Percentiles rank a stretch among this genome's conserved stretches.
phyloP scores from a whole-genome alignment of 2,797 vertebrate species.

The Anabas testudineus region DNA sequence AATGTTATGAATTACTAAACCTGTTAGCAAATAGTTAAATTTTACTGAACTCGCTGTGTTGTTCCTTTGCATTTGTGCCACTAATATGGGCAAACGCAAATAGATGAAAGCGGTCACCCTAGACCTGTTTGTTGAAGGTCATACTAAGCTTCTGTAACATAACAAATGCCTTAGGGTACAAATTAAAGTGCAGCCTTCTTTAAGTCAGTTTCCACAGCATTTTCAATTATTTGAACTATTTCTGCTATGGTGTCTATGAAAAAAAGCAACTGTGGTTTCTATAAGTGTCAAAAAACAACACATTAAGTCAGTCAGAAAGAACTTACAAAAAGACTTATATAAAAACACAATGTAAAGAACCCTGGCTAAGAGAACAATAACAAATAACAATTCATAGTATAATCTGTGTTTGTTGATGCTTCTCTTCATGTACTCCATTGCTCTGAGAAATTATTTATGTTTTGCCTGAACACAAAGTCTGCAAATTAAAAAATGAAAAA shows the following conservation, averaged over 20 bases:
- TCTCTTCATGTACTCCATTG: neutral
- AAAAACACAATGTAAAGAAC: conserved; percentile 13
- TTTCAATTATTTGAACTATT: neutral
- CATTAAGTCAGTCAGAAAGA: neutral
- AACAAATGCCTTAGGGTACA: neutral
- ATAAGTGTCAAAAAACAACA: conserved; percentile 24
- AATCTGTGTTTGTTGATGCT: neutral
- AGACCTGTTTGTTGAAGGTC: neutral
- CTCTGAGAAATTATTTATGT: neutral
- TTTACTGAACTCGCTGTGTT: neutral
- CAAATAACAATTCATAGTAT: neutral
- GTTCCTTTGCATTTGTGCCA: neutral
- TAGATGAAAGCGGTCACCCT: neutral
- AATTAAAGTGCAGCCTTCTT: neutral
- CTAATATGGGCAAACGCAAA: neutral
- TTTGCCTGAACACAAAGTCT: neutral
- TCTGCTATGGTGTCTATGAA: neutral
- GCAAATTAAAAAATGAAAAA: neutral
- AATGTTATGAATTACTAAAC: neutral
- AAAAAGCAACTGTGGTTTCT: neutral
- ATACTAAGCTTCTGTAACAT: neutral
- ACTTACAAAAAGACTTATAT: neutral
- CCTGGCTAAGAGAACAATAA: neutral
- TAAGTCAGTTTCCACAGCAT: neutral
- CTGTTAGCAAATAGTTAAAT: neutral